These are phyloP conservation scores for Lasaia peninsularis DNA, from an alignment of 1,140 invertebrate genomes.

Conservation along the genomic window DNA sequence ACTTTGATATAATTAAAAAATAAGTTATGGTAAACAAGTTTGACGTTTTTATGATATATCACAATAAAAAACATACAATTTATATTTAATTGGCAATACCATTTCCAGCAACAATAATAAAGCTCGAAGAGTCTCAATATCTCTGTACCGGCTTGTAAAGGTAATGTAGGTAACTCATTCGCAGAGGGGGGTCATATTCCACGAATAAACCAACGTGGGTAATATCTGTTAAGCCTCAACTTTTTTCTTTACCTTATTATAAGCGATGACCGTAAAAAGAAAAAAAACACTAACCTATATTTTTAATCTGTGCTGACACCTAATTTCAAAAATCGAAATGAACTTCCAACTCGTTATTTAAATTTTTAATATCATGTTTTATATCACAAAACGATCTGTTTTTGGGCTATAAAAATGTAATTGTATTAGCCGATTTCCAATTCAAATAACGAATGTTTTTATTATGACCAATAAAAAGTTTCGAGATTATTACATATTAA, in stretches of 20 bases:
- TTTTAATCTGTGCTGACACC: constrained; percentile 31
- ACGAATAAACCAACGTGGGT: constrained; percentile 22
- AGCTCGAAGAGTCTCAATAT: neutral
- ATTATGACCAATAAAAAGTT: constrained; percentile 25
- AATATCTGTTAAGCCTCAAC: constrained; percentile 9
- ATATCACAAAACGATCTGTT: constrained; percentile 28
- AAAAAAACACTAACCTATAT: constrained; percentile 14
- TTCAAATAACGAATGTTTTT: constrained; percentile 36
- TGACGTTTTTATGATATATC: too few relatives aligned
- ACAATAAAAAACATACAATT: too few relatives aligned
- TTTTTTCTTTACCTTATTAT: neutral
- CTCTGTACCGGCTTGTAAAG: constrained; percentile 6
- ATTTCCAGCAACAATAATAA: neutral
- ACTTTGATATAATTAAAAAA: too few relatives aligned
- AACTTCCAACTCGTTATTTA: constrained; percentile 29
- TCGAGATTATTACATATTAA: constrained; percentile 32
- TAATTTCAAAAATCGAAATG: constrained; percentile 25
- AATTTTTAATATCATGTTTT: constrained; percentile 32
- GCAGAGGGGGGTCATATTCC: constrained; percentile 28
- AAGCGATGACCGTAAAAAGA: constrained; percentile 20
- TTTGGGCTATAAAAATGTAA: constrained; percentile 34
- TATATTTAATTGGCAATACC: neutral
- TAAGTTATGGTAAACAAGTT: too few relatives aligned
- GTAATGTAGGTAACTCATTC: constrained; percentile 28
- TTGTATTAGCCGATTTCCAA: constrained; percentile 23